phyloP scores from a whole-genome alignment of 2,113 vertebrate genomes.

The Eolophus roseicapilla region DNA sequence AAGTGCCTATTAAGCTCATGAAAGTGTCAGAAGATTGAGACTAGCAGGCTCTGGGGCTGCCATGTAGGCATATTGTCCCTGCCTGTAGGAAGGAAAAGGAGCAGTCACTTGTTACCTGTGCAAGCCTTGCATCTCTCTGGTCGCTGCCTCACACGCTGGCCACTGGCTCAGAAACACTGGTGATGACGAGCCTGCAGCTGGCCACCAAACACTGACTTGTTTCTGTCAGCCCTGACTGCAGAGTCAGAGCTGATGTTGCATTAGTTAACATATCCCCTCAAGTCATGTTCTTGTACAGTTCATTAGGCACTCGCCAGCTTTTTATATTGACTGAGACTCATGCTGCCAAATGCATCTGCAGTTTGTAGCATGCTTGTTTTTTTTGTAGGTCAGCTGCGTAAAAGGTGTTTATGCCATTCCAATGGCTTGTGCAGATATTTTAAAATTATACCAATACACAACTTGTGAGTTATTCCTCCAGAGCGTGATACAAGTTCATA shows the following conservation, averaged over 20 bases:
- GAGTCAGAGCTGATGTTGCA: not conserved
- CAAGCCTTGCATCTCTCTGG: not conserved
- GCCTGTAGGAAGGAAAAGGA: fast-evolving
- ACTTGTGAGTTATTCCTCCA: not conserved
- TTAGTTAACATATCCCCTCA: constrained; percentile 19
- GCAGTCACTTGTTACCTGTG: fast-evolving
- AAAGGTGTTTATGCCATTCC: not conserved
- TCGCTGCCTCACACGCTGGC: fast-evolving
- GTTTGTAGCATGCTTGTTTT: not conserved
- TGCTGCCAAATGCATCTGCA: not conserved
- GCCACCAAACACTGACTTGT: not conserved
- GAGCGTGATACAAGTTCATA: not conserved
- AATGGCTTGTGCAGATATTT: not conserved
- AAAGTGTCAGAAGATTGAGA: not conserved
- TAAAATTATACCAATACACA: not conserved
- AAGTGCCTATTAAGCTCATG: not conserved
- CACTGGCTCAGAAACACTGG: not conserved
- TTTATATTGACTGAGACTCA: not conserved
- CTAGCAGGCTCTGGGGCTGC: not conserved
- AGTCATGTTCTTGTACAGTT: not conserved
- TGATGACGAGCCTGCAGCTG: not conserved
- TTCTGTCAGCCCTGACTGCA: not conserved
- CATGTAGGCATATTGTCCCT: fast-evolving
- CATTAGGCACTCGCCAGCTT: constrained; percentile 1
- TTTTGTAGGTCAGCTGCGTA: not conserved